Base-by-base conservation (phyloP, 1,140 invertebrate species). In the Spodoptera frugiperda region DNA sequence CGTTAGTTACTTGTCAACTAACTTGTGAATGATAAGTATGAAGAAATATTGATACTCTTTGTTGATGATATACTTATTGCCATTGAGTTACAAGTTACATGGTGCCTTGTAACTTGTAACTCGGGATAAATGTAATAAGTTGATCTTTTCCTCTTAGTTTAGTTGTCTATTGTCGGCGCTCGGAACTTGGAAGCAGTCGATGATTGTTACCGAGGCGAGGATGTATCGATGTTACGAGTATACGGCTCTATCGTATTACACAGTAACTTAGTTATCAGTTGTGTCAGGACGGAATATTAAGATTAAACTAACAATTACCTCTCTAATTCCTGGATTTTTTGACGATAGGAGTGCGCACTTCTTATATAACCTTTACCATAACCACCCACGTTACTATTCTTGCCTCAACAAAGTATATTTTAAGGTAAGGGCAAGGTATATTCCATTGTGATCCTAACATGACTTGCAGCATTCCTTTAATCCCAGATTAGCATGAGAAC, bases 401-500 rank as follows among this genome's bases (percentile, higher is more conserved):
- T 39, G 33, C 8, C 1, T 39, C 4, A 9, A 10, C 9, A 39
- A 39, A 39, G 33, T 39, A 39, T 6, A 10, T n/a, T n/a, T n/a
- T 8, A 39, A 1, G 5, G 33, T 39, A 9, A 39, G 33, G 6
- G 33, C 6, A 9, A 39, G 33, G 9, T 6, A 39, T 39, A 39
- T 25, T 25, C 5, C 25, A 39, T 39, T 3, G 17, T 17, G 17
- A 44, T 11, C 15, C 33, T 3, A 44, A 10, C 9, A 15, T 61
- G 57, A 61, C 57, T 44, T 4, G 59, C 59, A 44, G 33, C 59
- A 33, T 21, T 63, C 44, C 21, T 57, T 57, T 15, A n/a, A 63
- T 63, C 33, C 59, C 33, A 63, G 33, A 63, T 63, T 63, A 63
- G 59, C 59, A 39, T 5, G 59, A 63, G 33, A 19, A 11, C 59